Evolutionary conservation across 2,797 vertebrate species (phyloP).

Genomic region (Coccyzus lansbergi): DNA sequence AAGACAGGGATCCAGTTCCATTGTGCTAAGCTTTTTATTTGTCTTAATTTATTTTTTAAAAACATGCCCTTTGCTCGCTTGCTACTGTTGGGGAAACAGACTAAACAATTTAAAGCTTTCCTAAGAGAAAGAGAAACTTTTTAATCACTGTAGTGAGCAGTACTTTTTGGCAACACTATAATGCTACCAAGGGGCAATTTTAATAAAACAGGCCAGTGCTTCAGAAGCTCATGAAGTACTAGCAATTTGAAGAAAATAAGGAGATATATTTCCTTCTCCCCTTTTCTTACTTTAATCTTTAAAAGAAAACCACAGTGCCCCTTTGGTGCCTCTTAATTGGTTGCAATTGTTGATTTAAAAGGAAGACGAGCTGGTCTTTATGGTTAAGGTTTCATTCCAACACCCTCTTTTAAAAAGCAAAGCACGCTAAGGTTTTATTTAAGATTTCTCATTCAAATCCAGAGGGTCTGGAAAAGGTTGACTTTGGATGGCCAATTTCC

Average conservation of each 20-base stretch:
- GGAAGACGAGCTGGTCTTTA: slow-evolving; percentile 40
- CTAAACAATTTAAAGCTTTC: slow-evolving; percentile 16
- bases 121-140: slow-evolving; percentile 17
- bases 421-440: slow-evolving; percentile 32
- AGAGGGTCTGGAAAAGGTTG: slow-evolving; percentile 13
- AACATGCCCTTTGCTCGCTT: slow-evolving; percentile 1
- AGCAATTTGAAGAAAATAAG: slow-evolving; percentile 28
- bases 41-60: slow-evolving; percentile 32
- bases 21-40: slow-evolving; percentile 33
- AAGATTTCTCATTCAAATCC: slow-evolving; percentile 19
- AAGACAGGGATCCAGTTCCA: neutral
- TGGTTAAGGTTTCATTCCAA: slow-evolving; percentile 46
- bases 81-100: neutral
- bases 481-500: neutral
- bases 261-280: slow-evolving; percentile 32
- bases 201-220: slow-evolving; percentile 13
- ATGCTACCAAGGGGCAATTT: slow-evolving; percentile 24
- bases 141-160: neutral
- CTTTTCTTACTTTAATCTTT: slow-evolving; percentile 24
- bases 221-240: slow-evolving; percentile 13
- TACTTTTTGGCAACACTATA: slow-evolving; percentile 17
- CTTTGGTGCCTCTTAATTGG: slow-evolving; percentile 52
- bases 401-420: slow-evolving; percentile 31
- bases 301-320: slow-evolving; percentile 29
- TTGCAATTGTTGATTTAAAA: slow-evolving; percentile 30